Evolutionary conservation across 2,888 invertebrate genomes (phyloP).

Genomic region (Proisotoma minuta): DNA sequence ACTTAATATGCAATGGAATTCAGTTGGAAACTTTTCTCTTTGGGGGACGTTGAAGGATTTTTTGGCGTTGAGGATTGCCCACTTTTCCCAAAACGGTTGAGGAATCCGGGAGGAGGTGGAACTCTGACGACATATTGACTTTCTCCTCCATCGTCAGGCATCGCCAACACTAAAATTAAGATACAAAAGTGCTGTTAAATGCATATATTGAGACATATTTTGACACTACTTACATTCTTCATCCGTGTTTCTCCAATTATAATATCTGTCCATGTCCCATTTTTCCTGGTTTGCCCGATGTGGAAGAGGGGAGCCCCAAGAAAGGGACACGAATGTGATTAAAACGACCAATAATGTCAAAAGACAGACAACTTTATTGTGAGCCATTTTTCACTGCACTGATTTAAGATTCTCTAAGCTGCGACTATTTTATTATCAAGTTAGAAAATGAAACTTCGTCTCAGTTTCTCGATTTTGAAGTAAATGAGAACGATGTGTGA

Average conservation of each 20-base stretch:
- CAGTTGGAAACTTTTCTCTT: too few species aligned
- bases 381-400: too few species aligned
- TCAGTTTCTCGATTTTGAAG: too few species aligned
- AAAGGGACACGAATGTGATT: too few species aligned
- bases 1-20: too few species aligned
- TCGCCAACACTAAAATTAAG: slow-evolving; percentile 18
- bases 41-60: not conserved
- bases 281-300: not conserved
- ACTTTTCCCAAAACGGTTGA: not conserved
- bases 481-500: too few species aligned
- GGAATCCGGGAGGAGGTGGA: slow-evolving; percentile 21
- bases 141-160: slow-evolving; percentile 18
- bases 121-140: slow-evolving; percentile 19
- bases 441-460: too few species aligned
- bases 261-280: slow-evolving; percentile 1
- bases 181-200: slow-evolving; percentile 8
- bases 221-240: not conserved
- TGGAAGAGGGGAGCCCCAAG: too few species aligned
- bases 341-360: too few species aligned
- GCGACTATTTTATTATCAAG: too few species aligned
- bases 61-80: not conserved
- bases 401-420: too few species aligned
- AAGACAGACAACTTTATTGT: too few species aligned
- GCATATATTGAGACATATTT: not conserved
- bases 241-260: not conserved